Base-by-base conservation (phyloP, 1,140 invertebrate species). In the Papilio glaucus region DNA sequence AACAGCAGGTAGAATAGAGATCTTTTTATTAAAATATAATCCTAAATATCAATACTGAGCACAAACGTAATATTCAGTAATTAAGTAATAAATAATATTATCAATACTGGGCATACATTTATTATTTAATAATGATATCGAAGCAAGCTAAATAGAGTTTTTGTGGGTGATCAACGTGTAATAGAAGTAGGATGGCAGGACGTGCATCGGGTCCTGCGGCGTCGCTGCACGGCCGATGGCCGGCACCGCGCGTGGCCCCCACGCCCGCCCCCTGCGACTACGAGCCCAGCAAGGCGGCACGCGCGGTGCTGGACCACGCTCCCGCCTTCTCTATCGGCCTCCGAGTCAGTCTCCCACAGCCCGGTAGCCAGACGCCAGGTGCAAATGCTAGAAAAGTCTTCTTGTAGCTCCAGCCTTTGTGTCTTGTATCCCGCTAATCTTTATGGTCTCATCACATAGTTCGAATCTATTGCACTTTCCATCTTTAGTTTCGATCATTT, bases 241-340 rank as follows among this genome's bases (percentile, higher is more conserved):
- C 96, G 81, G 96, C 97, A 26, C 93, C 94, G 4, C 95, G 95
- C 77, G 81, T 94, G 0, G 97, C 97, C 77, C 93, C 95, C 7
- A 98, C 97, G 15, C 98, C 98, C 0, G 96, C 97, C 78, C 95
- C 98, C 63, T 94, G 98, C 71, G 95, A 97, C 93, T 95, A 98
- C 93, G 95, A 97, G 93, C 96, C 97, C 0, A 95, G 97, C 80
- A 96, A 96, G 72, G 95, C 95, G 0, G 95, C 95, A 49, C 95
- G 95, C 81, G 94, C 94, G 0, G 94, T 96, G 3, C 93, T 95
- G 73, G 95, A 95, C 76, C 94, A 94, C 74, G 94, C 95, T 4
- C 96, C 96, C 38, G 95, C 95, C 72, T 96, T 95, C 80, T 96
- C 96, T 1, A 97, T 95, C 83, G 95, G 95, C 8, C 85, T 95